Percentiles rank a stretch among this genome's conserved stretches.
Evolutionary conservation across 1,140 invertebrate species (phyloP).

Genomic region (Drosophila parvula): DNA sequence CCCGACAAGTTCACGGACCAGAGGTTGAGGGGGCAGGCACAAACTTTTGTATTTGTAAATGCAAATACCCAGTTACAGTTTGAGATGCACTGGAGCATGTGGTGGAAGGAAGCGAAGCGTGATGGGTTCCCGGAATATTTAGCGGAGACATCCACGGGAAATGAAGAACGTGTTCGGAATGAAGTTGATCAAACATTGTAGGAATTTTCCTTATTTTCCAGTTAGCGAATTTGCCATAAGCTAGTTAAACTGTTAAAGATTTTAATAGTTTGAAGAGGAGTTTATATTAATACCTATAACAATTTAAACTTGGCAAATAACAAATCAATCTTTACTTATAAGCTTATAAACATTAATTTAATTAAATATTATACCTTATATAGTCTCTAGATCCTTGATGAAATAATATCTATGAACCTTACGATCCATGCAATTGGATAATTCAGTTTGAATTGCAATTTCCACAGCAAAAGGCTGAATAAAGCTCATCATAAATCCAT

Average conservation of each 20-base stretch:
- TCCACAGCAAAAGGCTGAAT: slow-evolving; percentile 12
- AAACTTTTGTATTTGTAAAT: slow-evolving; percentile 57
- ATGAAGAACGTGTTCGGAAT: slow-evolving; percentile 51
- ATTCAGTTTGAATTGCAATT: slow-evolving; percentile 27
- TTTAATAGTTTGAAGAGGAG: background rate
- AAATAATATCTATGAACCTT: too few relatives aligned
- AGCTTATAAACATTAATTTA: too few relatives aligned
- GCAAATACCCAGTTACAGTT: slow-evolving; percentile 66
- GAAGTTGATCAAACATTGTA: slow-evolving; percentile 41
- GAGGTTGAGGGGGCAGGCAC: slow-evolving; percentile 17
- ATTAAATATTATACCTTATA: too few relatives aligned
- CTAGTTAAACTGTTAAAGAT: background rate
- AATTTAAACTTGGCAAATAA: too few relatives aligned
- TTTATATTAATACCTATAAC: background rate
- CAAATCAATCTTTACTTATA: too few relatives aligned
- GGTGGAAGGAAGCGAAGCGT: slow-evolving; percentile 28
- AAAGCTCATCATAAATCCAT: slow-evolving; percentile 14
- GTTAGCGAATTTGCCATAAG: background rate
- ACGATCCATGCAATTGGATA: background rate
- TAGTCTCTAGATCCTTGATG: too few relatives aligned
- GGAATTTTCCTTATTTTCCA: background rate
- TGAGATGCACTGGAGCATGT: slow-evolving; percentile 57
- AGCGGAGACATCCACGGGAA: slow-evolving; percentile 35
- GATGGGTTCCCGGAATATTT: slow-evolving; percentile 31
- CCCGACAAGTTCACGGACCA: slow-evolving; percentile 49